Conservation (phyloP, 2,888 invertebrate species). For the Creontiades dilutus region DNA sequence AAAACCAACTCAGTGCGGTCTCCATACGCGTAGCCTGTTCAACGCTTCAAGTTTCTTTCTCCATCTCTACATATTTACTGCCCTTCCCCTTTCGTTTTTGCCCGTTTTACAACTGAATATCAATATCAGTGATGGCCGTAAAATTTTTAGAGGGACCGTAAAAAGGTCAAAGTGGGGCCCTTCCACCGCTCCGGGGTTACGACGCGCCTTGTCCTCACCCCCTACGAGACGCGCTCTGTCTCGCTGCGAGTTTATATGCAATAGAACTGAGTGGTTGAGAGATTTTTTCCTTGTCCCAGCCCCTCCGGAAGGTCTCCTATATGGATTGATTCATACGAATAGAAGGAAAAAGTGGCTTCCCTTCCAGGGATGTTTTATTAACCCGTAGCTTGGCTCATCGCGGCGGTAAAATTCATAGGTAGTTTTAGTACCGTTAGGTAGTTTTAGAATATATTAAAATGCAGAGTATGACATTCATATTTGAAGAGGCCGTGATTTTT, state of each 20-base stretch:
- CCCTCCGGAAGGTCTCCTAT: background rate
- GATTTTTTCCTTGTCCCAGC: constrained; percentile 8
- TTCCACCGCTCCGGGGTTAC: background rate
- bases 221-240: background rate
- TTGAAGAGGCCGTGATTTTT: too few relatives aligned
- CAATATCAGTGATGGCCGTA: constrained; percentile 66
- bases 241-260: constrained; percentile 30
- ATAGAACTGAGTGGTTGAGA: constrained; percentile 47
- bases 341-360: background rate
- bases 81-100: background rate
- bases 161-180: constrained; percentile 53
- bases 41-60: constrained; percentile 10
- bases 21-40: background rate
- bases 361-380: background rate
- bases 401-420: too few relatives aligned
- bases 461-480: too few relatives aligned
- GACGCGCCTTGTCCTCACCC: constrained; percentile 14
- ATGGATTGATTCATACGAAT: background rate
- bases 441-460: too few relatives aligned
- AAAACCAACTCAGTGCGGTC: too few relatives aligned
- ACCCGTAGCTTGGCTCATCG: too few relatives aligned
- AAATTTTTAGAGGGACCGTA: constrained; percentile 56
- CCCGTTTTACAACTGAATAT: constrained; percentile 63
- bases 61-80: background rate
- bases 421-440: too few relatives aligned